Base-by-base conservation (phyloP, 37 sponge, comb jelly and placozoan species). In the Spongilla lacustris region DNA sequence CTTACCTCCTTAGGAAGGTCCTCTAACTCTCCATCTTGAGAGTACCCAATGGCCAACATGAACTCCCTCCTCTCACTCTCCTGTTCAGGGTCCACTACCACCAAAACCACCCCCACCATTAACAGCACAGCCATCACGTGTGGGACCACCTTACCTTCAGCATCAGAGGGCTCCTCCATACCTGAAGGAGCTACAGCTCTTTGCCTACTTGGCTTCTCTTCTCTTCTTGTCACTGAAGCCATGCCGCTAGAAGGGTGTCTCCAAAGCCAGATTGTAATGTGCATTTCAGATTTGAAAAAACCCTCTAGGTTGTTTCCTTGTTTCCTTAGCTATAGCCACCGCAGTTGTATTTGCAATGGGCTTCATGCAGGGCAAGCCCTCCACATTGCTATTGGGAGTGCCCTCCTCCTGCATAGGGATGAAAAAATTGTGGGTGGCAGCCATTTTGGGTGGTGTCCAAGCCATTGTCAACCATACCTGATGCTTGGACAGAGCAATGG, bases 31-130 rank as follows among this genome's bases (percentile, higher is more conserved):
- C 66, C 85, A 35, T 82, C 78, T 37, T 89, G 88, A 68, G 78
- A 71, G 48, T 93, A 93, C 30, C 94, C 94, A 25, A 93, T 93
- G 27, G 77, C 87, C 73, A 87, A 28, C 69, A 82, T 79, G 73
- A 93, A 81, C 67, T 83, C 73, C 31, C 58, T 29, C 31, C 87
- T 58, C 38, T 81, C 94, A 28, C 78, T 75, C 5, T 80, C 82
- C 31, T 79, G 58, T 36, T 80, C 77, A 37, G 68, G 77, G 26
- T 50, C 38, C 35, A 76, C 37, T 76, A 31, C 41, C 27, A 35
- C 11, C 27, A 72, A 72, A 32, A 32, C 29, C 32, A 72, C 26
- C 50, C n/a, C 14, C 84, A 36, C 49, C 84, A 4, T 22, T 29
- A 32, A 3, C 80, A 73, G 4, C 71, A 37, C 32, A 35, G 12